Percentiles rank a stretch among this genome's conserved stretches.
phyloP scores from a whole-genome alignment of 2,888 invertebrate genomes.

The Aphodius granarius region DNA sequence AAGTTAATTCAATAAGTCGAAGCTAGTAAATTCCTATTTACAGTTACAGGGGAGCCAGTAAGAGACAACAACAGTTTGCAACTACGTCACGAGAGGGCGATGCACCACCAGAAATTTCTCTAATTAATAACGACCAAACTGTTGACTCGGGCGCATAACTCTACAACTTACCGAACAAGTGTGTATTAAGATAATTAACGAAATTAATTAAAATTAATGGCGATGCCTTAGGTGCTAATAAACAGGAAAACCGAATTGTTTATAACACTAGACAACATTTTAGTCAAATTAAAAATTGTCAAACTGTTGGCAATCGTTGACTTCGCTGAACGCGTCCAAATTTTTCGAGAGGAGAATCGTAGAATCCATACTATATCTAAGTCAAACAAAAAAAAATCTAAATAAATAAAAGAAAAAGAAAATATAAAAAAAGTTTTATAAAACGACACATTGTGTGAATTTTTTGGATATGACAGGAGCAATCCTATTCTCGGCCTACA shows the following conservation, averaged over 20 bases:
- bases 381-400: too few species aligned
- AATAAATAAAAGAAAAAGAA: too few species aligned
- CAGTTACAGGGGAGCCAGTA: not conserved
- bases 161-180: not conserved
- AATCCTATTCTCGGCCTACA: too few species aligned
- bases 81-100: not conserved
- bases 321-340: too few species aligned
- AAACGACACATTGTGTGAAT: too few species aligned
- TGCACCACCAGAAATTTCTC: constrained; percentile 20
- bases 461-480: too few species aligned
- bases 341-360: too few species aligned
- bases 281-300: too few species aligned
- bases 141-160: not conserved
- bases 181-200: constrained; percentile 35
- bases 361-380: too few species aligned
- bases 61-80: not conserved
- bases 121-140: constrained; percentile 21
- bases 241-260: not conserved
- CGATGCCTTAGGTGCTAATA: not conserved
- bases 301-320: too few species aligned
- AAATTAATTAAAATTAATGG: constrained; percentile 33
- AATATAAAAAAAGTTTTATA: too few species aligned
- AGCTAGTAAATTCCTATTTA: not conserved
- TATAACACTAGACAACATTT: too few species aligned
- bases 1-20: not conserved